Evolutionary conservation across 2,888 invertebrate species (phyloP), one percentile per base, ranked within the genome.

Genomic region (Pollenia labialis): DNA sequence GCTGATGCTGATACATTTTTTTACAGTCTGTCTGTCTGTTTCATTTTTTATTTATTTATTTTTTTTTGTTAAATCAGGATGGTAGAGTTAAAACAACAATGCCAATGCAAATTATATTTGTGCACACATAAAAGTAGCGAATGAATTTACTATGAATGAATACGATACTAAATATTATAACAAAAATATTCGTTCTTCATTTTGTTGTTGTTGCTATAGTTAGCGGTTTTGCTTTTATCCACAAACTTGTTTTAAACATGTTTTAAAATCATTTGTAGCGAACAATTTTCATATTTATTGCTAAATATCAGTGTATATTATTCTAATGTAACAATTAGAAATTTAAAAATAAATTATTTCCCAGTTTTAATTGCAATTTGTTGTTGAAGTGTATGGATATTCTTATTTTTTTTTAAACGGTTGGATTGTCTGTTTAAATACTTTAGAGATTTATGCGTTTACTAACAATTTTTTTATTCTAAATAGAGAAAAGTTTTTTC

Each of bases 271-370:
- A 48, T 54, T 71, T 81, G 66, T 56, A 32, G 40, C 23, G 11
- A 9, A n/a, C 6, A 16, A 4, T 16, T 46, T n/a, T 48, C 32
- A 14, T 56, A 46, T 12, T 42, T 56, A 8, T 12, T 32, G 9
- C 23, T 32, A 46, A 46, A 52, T 79, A 10, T 54, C 32, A 60
- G 71, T 71, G 50, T 81, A 64, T 1, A 32, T 77, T 79, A 76
- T 76, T 86, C 80, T 72, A 86, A 68, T 60, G 72, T 66, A 79
- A 83, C 76, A 84, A 77, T 81, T 84, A 76, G 44, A 74, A 72
- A 68, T 74, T 76, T 66, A 68, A 69, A 74, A 56, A 66, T 76
- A 72, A 76, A 79, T 75, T 75, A 79, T 82, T 82, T 64, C 75
- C 69, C 50, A 58, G 14, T 18, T 68, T 56, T 79, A 60, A 16